A percentile compares a stretch with the other conserved stretches of the same genome.
Conservation (phyloP, 1,140 invertebrate genomes). For the Drosophila azteca region DNA sequence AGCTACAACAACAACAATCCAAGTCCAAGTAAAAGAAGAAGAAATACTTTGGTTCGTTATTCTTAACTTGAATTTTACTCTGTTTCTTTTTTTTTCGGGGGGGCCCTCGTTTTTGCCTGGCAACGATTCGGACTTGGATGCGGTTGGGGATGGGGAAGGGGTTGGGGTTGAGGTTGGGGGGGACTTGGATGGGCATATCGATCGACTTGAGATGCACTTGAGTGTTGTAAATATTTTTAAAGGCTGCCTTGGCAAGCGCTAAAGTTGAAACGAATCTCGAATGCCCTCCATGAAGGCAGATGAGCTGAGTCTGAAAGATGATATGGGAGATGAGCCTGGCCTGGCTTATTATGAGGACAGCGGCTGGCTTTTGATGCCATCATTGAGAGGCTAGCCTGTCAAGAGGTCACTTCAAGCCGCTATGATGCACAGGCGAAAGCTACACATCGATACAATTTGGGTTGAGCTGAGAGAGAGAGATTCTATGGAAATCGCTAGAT, state of each 20-base stretch:
- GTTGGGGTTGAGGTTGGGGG: too few species aligned
- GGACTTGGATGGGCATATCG: constrained; percentile 60
- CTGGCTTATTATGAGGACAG: constrained; percentile 70
- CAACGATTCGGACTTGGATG: constrained; percentile 38
- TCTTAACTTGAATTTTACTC: constrained; percentile 49
- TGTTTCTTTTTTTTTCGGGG: constrained; percentile 37
- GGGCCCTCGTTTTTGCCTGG: constrained; percentile 41
- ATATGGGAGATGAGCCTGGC: constrained; percentile 38
- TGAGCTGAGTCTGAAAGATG: constrained; percentile 15
- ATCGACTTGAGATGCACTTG: constrained; percentile 74
- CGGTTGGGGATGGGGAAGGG: constrained; percentile 18
- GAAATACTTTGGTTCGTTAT: constrained; percentile 76
- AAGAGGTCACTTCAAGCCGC: constrained; percentile 45
- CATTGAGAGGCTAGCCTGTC: constrained; percentile 43
- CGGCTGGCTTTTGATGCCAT: constrained; percentile 52
- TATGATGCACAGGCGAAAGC: constrained; percentile 38
- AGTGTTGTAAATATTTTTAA: constrained; percentile 81
- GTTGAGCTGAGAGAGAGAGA: constrained; percentile 32
- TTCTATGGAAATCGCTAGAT: constrained; percentile 27
- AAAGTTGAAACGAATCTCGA: constrained; percentile 69
- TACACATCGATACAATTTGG: constrained; percentile 2
- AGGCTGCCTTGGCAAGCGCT: constrained; percentile 59
- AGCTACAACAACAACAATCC: constrained; percentile 1
- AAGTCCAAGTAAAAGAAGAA: constrained; percentile 22
- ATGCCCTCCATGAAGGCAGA: constrained; percentile 60